Percentiles rank a stretch among this genome's conserved stretches.
phyloP scores from a whole-genome alignment of 2,797 vertebrate genomes.

The Falco naumanni region DNA sequence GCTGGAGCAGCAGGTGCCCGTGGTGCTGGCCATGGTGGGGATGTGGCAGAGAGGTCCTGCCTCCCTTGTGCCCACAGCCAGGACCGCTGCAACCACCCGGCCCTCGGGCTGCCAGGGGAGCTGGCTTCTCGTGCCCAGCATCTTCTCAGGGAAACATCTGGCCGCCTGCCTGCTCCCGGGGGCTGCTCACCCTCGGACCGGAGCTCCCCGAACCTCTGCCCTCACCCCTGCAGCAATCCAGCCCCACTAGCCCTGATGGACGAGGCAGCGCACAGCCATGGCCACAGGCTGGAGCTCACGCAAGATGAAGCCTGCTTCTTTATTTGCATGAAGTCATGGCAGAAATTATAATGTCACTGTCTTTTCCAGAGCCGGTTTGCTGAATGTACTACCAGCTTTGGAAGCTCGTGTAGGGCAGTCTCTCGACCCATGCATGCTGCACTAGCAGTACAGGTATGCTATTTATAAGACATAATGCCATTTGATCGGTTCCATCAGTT shows the following conservation, averaged over 20 bases:
- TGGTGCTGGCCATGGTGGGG: background rate
- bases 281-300: background rate
- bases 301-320: background rate
- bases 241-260: background rate
- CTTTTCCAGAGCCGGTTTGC: background rate
- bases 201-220: background rate
- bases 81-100: background rate
- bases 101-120: background rate
- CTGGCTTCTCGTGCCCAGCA: background rate
- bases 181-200: accelerated
- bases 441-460: background rate
- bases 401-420: background rate
- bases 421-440: background rate
- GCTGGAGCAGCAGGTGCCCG: background rate
- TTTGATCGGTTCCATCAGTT: background rate
- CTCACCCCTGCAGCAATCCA: background rate
- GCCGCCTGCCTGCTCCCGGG: too few species aligned
- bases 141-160: background rate
- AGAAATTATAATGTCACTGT: background rate
- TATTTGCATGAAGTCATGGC: background rate
- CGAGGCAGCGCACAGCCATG: accelerated
- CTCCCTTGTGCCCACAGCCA: background rate
- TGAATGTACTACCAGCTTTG: background rate
- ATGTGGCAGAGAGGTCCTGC: background rate
- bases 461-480: background rate